Base-by-base conservation (phyloP, 2,113 vertebrate genomes). In the Dromiciops gliroides region DNA sequence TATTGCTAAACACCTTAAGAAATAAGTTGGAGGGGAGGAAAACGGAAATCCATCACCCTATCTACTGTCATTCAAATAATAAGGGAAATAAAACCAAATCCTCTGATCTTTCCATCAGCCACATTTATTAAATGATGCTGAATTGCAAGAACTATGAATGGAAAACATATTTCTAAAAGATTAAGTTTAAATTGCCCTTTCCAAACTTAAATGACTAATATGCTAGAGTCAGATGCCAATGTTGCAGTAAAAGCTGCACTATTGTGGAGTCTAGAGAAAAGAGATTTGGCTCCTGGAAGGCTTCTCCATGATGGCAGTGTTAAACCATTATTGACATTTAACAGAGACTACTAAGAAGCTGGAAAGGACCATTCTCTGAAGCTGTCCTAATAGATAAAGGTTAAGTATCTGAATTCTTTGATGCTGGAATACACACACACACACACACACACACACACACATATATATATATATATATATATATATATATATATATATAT, bases 261-360 rank as follows among this genome's bases (percentile, higher is more conserved):
- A 50, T 26, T 56, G 9, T 3, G 0, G 53, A 2, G 5, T 60
- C 93, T 50, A 48, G 3, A 60, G 50, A 90, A 90, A 26, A 91
- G 26, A 92, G 51, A 92, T 51, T 24, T 49, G 67, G 1, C 26
- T 94, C 1, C 31, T 24, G 11, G 23, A 22, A 9, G 19, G 8
- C 7, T 89, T 0, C 9, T 88, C 53, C 51, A 19, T 44, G 31
- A 83, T 22, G 44, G 51, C 56, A 53, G 16, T 25, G 93, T 90
- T 88, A 91, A 95, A 51, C n/a, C 24, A 90, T 89, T 91, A 48
- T 50, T 93, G 91, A 92, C 89, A 91, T 94, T 96, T 91, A 92
- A 47, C 92, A 93, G 24, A 92, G 67, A 90, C 44, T 3, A 89
- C 47, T 49, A 37, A 88, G 26, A 47, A n/a, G 4, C 56, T 91